Conservation (phyloP, 2,888 invertebrate genomes). For the Agrenia bidenticulata region DNA sequence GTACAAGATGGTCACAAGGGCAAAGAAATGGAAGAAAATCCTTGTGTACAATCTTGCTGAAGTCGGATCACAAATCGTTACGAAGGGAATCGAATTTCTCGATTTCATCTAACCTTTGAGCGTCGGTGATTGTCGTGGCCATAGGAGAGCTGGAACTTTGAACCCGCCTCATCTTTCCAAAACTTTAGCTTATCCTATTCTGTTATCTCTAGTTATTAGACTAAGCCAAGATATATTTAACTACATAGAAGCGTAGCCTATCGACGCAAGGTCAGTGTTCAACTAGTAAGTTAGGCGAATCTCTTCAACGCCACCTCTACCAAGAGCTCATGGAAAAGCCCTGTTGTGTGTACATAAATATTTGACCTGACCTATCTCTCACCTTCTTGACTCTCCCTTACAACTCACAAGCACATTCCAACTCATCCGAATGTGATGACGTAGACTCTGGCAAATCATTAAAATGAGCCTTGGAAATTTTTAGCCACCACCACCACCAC, state of each 20-base stretch:
- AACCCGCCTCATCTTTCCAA: not conserved
- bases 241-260: too few species aligned
- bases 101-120: conserved; percentile 44
- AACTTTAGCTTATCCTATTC: too few species aligned
- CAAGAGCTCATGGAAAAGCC: too few species aligned
- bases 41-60: conserved; percentile 50
- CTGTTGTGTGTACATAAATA: too few species aligned
- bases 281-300: not conserved
- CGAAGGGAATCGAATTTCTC: conserved; percentile 50
- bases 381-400: too few species aligned
- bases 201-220: too few species aligned
- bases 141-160: not conserved
- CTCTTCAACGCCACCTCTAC: conserved; percentile 1
- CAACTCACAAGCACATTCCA: too few species aligned
- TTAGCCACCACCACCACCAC: not conserved
- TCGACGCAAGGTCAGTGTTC: too few species aligned
- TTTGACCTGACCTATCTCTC: not conserved
- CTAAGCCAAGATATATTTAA: too few species aligned
- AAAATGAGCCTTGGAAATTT: conserved; percentile 2
- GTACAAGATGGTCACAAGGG: conserved; percentile 47
- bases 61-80: conserved; percentile 47
- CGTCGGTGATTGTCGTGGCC: conserved; percentile 15
- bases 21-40: conserved; percentile 53
- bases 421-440: too few species aligned
- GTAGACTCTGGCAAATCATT: too few species aligned